Percentiles rank a stretch among this genome's conserved stretches.
Conservation (phyloP, 2,888 invertebrate genomes). For the Sminthurinus aureus region DNA sequence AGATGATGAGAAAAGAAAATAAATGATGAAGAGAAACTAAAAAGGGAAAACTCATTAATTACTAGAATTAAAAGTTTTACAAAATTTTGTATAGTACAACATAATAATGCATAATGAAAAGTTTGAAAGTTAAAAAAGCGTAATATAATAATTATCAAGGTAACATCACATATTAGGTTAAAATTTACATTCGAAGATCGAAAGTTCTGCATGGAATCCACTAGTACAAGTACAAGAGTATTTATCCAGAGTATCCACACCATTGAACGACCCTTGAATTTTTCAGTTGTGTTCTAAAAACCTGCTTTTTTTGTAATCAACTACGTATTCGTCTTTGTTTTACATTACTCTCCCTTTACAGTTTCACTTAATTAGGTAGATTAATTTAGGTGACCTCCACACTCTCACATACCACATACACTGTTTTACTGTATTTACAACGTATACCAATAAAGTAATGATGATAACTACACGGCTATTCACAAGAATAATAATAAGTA, state of each 20-base stretch:
- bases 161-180: slow-evolving; percentile 10
- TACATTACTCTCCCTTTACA: neutral
- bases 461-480: too few species aligned
- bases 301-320: slow-evolving; percentile 27
- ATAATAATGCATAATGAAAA: too few species aligned
- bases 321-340: slow-evolving; percentile 8
- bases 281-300: slow-evolving; percentile 34
- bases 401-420: too few species aligned
- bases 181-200: slow-evolving; percentile 3
- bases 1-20: neutral
- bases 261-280: neutral
- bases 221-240: neutral
- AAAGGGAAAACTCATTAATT: neutral
- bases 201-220: neutral
- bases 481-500: too few species aligned
- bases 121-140: neutral
- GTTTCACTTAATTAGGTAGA: slow-evolving; percentile 16
- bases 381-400: slow-evolving; percentile 17
- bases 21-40: neutral
- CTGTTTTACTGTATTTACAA: too few species aligned
- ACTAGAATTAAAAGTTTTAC: too few species aligned
- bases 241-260: too few species aligned
- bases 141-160: neutral
- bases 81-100: too few species aligned
- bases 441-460: too few species aligned